Percentiles rank a stretch among this genome's conserved stretches.
Conservation (phyloP, 2,888 invertebrate species). For the Latrodectus elegans region DNA sequence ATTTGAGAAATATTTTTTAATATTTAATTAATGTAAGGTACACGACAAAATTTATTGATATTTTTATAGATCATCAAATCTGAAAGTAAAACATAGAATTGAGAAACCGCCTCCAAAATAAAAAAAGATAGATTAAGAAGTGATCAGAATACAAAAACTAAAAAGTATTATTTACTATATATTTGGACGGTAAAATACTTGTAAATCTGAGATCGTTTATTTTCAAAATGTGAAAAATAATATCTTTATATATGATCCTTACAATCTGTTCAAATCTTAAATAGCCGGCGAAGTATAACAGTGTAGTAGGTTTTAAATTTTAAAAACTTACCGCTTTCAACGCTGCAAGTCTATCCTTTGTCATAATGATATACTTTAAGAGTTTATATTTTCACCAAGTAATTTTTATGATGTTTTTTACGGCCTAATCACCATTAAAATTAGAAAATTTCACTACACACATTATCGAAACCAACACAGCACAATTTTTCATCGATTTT, state of each 20-base stretch:
- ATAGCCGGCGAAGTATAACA: slow-evolving; percentile 60
- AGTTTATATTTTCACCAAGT: slow-evolving; percentile 63
- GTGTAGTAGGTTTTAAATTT: slow-evolving; percentile 26
- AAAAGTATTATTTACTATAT: too few species aligned
- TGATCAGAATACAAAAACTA: too few species aligned
- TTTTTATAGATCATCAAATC: too few species aligned
- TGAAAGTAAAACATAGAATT: too few species aligned
- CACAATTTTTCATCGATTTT: slow-evolving; percentile 69
- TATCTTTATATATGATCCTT: slow-evolving; percentile 20
- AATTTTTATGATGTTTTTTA: slow-evolving; percentile 41
- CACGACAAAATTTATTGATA: too few species aligned
- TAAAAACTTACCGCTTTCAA: slow-evolving; percentile 71
- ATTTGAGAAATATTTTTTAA: too few species aligned
- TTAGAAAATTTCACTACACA: slow-evolving; percentile 64
- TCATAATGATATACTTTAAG: slow-evolving; percentile 69
- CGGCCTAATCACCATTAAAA: slow-evolving; percentile 63
- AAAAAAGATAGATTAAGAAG: too few species aligned
- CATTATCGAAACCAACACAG: slow-evolving; percentile 69
- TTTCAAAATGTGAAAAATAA: too few species aligned
- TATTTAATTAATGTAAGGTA: too few species aligned
- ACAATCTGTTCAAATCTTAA: slow-evolving; percentile 65
- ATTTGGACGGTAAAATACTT: too few species aligned
- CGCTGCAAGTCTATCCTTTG: slow-evolving; percentile 72
- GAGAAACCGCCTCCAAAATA: too few species aligned
- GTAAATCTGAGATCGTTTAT: too few species aligned